Evolutionary conservation across 2,797 vertebrate genomes (phyloP).

Genomic region (Rousettus madagascariensis): DNA sequence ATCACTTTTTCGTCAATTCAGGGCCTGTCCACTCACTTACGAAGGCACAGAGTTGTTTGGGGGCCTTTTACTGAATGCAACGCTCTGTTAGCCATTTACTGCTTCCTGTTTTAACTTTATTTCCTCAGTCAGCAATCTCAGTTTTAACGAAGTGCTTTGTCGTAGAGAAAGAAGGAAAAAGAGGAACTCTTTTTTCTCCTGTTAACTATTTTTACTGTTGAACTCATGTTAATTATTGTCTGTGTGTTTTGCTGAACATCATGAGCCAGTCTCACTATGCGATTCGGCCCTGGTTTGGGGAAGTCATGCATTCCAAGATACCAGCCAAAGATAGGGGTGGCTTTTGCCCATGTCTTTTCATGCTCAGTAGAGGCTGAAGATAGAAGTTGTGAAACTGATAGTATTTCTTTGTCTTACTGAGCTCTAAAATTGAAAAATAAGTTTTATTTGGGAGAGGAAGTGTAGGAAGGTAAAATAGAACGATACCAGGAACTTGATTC

Average conservation of each 20-base stretch:
- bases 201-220: constrained; percentile 5
- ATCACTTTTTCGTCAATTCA: neutral
- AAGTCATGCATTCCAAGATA: neutral
- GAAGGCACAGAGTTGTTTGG: neutral
- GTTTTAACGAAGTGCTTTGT: constrained; percentile 22
- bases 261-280: neutral
- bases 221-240: neutral
- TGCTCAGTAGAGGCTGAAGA: neutral
- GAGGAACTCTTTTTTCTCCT: constrained; percentile 22
- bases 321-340: neutral
- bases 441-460: constrained; percentile 16
- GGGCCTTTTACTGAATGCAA: neutral
- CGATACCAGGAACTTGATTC: neutral
- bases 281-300: neutral
- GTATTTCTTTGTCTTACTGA: constrained; percentile 23
- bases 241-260: neutral
- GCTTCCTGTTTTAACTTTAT: constrained; percentile 53
- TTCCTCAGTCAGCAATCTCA: constrained; percentile 38
- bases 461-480: neutral
- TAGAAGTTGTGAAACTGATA: neutral
- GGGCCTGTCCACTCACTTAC: neutral
- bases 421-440: neutral
- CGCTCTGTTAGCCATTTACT: neutral
- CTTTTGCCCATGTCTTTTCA: neutral
- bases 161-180: constrained; percentile 56